Conservation (phyloP, 2,888 invertebrate genomes). For the Fissipunctia ypsillon region DNA sequence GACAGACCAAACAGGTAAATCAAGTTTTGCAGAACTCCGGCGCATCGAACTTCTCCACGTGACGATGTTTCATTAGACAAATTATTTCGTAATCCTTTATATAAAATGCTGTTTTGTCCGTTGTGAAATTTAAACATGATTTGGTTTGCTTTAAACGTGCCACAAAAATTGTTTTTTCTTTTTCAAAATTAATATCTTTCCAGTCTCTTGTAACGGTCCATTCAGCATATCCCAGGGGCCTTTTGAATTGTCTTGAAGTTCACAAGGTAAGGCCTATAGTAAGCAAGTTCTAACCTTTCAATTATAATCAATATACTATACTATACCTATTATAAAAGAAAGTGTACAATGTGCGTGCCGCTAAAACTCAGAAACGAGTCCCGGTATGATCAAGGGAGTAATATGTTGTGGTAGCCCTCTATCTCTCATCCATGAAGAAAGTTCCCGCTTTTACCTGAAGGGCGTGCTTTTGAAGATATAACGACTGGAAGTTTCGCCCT, state of each 20-base stretch:
- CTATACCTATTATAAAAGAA: no score
- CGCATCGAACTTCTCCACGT: conserved; percentile 75
- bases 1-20: conserved; percentile 78
- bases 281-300: neutral
- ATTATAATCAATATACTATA: no score
- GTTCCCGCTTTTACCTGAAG: no score
- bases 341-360: no score
- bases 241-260: neutral
- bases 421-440: no score
- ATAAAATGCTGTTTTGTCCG: conserved; percentile 17
- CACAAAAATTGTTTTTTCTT: neutral
- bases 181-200: no score
- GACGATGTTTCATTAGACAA: conserved; percentile 63
- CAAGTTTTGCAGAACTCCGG: conserved; percentile 78
- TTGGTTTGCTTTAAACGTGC: neutral
- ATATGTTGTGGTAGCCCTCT: no score
- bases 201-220: neutral
- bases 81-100: conserved; percentile 55
- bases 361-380: no score
- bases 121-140: neutral
- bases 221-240: neutral
- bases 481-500: no score
- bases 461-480: no score
- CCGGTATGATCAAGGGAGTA: no score
- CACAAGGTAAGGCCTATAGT: neutral